Base-by-base conservation (phyloP, 2,113 vertebrate genomes). In the Burhinus oedicnemus region DNA sequence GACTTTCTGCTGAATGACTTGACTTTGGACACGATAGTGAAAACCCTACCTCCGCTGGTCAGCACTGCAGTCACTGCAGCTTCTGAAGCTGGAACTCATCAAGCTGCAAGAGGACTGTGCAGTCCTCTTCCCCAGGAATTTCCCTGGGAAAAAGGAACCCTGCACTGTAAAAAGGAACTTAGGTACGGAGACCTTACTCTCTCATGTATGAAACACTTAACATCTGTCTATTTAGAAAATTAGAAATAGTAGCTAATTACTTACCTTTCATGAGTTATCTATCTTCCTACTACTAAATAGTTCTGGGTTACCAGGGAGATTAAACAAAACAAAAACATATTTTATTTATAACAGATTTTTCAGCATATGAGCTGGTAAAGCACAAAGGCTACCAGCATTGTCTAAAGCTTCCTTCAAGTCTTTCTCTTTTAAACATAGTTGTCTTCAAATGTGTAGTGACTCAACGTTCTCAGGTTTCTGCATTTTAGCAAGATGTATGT, bases 101-200 rank as follows among this genome's bases (percentile, higher is more conserved):
- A 89, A 32, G 18, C 4, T 94, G 34, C 0, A 0, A 80, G 49
- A 77, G 3, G 13, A 47, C 4, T 22, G 8, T 26, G 8, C 17
- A 62, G 51, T 55, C 32, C 10, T 83, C 19, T 89, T 30, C 20
- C 29, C 3, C 12, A 34, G 22, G 60, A 87, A 54, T 91, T 87
- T 66, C 32, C 32, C 38, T n/a, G 10, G 27, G 15, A 17, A 40
- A 87, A 83, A 72, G 11, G 23, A 89, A 40, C 6, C 4, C 7
- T 78, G 21, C 18, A 65, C 5, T 62, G 11, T 58, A 62, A 91
- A 91, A 91, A 65, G 4, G 16, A 60, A 93, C 45, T 26, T 58
- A 66, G 30, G 7, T 65, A 87, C 54, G 45, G 64, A 81, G 64
- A 58, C 19, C 18, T 80, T 74, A 78, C 49, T 54, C 30, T 84